A percentile compares a stretch with the other conserved stretches of the same genome.
These are phyloP conservation scores for Nemapogon koenigi DNA, from an alignment of 2,888 invertebrate species.

Conservation along the genomic window DNA sequence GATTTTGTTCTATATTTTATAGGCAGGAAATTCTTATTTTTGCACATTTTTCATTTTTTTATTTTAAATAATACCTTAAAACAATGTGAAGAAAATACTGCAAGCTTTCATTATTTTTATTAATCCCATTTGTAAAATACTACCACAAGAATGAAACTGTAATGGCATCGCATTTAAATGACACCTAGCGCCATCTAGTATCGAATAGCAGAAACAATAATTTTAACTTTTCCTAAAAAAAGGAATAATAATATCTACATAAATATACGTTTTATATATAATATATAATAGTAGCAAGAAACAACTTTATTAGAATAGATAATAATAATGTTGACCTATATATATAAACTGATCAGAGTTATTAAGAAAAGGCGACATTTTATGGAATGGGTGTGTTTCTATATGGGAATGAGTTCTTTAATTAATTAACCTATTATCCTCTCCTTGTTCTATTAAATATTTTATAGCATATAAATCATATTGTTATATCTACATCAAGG, in stretches of 20 bases:
- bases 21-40: too few species aligned
- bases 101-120: too few species aligned
- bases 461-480: too few species aligned
- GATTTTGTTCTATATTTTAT: too few species aligned
- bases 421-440: conserved; percentile 46
- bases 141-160: too few species aligned
- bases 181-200: conserved; percentile 40
- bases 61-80: too few species aligned
- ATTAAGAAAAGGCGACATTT: not conserved
- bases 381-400: conserved; percentile 27
- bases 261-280: not conserved
- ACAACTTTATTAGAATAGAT: not conserved
- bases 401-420: conserved; percentile 40
- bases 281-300: not conserved
- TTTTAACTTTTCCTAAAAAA: not conserved
- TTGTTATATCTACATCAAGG: too few species aligned
- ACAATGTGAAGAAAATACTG: too few species aligned
- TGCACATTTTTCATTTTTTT: too few species aligned
- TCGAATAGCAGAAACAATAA: conserved; percentile 28
- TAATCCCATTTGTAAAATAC: too few species aligned
- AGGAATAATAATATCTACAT: not conserved
- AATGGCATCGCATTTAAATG: too few species aligned
- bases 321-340: not conserved
- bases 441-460: too few species aligned
- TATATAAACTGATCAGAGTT: not conserved